Evolutionary conservation across 1,140 invertebrate species (phyloP), one percentile per base, ranked within the genome.

Genomic region (Delia radicum): DNA sequence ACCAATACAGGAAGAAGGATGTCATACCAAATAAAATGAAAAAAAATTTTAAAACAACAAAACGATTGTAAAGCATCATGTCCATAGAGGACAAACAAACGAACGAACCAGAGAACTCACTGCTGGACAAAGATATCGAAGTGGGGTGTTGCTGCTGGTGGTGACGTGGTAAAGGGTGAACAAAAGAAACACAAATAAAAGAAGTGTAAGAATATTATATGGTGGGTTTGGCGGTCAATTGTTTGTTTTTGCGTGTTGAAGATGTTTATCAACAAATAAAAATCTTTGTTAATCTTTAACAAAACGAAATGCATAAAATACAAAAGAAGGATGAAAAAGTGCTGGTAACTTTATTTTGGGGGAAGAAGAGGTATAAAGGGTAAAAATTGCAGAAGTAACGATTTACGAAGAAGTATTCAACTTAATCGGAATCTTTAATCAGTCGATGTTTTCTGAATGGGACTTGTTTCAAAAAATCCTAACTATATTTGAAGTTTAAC

Each of bases 1-100:
- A 29, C 65, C 73, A 74, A 33, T 62, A 74, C 42, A 61, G 73
- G 48, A 74, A 74, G 48, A 55, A 73, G 71, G 71, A 73, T 48
- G 71, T 48, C 71, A 62, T 33, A 33, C 15, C 21, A n/a, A 31
- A 33, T 6, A 27, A 21, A 62, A 73, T 76, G 81, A 77, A 69
- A 76, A 26, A 76, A 72, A 71, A 46, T 29, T 71, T 42, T n/a
- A n/a, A n/a, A 73, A 76, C 62, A 74, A 48, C 55, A 63, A 76
- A 73, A 76, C 71, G 62, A 31, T 18, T 69, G 65, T 69, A 33
- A 69, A 69, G 37, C 65, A 69, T 37, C 15, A 69, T 69, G 65
- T 69, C 65, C 65, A 69, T 37, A 33, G 31, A 33, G 65, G 28
- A 55, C n/a, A 18, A 21, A 21, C 3, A 18, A 55, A 55, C 12